phyloP scores from a whole-genome alignment of 2,888 invertebrate genomes.

The Meta bourneti region DNA sequence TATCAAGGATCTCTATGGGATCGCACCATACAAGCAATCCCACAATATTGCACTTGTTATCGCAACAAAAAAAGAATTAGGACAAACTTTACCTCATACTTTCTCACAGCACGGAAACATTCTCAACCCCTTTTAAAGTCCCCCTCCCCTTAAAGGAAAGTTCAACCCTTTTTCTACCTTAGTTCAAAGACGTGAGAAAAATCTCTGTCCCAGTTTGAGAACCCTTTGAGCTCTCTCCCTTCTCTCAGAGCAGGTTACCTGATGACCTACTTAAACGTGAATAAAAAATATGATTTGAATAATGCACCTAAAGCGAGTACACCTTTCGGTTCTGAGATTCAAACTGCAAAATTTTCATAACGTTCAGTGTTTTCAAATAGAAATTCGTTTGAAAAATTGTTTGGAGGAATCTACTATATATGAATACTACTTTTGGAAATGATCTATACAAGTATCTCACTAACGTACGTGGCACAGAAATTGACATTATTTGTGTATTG shows the following conservation, averaged over 20 bases:
- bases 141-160: slow-evolving; percentile 34
- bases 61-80: background rate
- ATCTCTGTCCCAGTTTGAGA: slow-evolving; percentile 58
- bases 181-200: slow-evolving; percentile 51
- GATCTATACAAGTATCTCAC: no score
- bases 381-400: no score
- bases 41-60: slow-evolving; percentile 18
- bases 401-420: no score
- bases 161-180: slow-evolving; percentile 45
- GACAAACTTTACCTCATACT: background rate
- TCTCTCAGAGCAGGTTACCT: slow-evolving; percentile 42
- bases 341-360: no score
- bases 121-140: slow-evolving; percentile 1
- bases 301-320: background rate
- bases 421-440: no score
- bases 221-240: slow-evolving; percentile 36
- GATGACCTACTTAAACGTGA: slow-evolving; percentile 50
- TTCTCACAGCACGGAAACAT: slow-evolving; percentile 52
- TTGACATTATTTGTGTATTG: no score
- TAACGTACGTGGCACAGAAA: no score
- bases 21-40: background rate
- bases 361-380: no score
- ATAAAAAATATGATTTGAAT: slow-evolving; percentile 22
- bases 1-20: background rate
- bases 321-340: background rate